These are phyloP conservation scores for Orcinus orca DNA, from an alignment of 2,113 vertebrate genomes.

Conservation along the genomic window DNA sequence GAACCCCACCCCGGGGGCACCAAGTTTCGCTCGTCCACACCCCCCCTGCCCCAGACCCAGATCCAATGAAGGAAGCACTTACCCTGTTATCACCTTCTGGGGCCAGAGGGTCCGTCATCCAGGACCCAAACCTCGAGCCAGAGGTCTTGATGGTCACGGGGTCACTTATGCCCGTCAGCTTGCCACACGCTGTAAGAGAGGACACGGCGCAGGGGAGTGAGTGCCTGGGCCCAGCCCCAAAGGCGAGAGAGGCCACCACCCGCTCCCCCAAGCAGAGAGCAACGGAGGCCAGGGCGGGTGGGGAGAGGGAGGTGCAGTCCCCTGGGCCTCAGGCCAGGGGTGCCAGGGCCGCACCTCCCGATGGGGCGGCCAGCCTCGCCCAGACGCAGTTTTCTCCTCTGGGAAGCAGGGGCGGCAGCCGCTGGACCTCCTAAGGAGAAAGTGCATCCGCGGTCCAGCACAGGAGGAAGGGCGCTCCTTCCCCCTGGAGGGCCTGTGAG, in stretches of 20 bases:
- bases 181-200: conserved; percentile 94
- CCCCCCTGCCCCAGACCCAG: background rate
- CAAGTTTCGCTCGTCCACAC: background rate
- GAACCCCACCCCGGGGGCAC: background rate
- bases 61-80: conserved; percentile 57
- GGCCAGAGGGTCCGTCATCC: conserved; percentile 97
- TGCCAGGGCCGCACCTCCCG: background rate
- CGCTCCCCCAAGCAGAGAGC: background rate
- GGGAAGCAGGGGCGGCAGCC: background rate
- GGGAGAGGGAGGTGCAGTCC: no score
- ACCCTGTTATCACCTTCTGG: conserved; percentile 97
- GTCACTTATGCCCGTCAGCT: conserved; percentile 96
- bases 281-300: background rate
- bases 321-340: accelerated
- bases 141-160: conserved; percentile 97
- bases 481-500: background rate
- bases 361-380: background rate
- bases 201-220: background rate
- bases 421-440: accelerated
- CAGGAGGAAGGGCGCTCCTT: background rate
- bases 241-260: background rate
- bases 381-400: background rate
- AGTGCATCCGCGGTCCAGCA: background rate
- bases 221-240: accelerated
- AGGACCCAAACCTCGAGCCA: conserved; percentile 96